Conservation (phyloP, 2,797 vertebrate species). For the Hozukius guyotensis region DNA sequence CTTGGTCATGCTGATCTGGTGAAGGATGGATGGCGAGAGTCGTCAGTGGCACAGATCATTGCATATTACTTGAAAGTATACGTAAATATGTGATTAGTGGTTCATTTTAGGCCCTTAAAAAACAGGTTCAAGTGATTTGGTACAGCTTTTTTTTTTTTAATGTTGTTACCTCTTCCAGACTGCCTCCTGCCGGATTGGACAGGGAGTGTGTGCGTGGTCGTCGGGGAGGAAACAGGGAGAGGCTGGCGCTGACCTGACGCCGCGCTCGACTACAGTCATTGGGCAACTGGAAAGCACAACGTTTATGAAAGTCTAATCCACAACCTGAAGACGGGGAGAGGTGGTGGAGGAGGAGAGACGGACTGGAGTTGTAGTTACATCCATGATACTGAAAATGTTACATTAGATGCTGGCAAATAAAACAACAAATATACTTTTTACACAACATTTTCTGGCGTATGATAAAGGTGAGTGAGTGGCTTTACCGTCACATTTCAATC, state of each 20-base stretch:
- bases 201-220: conserved; percentile 65
- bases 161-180: conserved; percentile 78
- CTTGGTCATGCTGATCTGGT: conserved; percentile 82
- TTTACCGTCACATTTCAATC: conserved; percentile 83
- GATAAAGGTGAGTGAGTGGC: not conserved
- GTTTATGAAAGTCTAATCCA: conserved; percentile 91
- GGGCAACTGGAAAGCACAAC: conserved; percentile 87
- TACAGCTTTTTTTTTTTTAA: too few relatives aligned
- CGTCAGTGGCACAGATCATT: not conserved
- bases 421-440: not conserved
- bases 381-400: not conserved
- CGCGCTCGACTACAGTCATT: conserved; percentile 86
- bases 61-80: too few relatives aligned
- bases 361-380: too few relatives aligned
- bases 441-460: not conserved
- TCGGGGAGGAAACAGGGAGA: conserved; percentile 79
- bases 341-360: not conserved
- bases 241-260: conserved; percentile 84
- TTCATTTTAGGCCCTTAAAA: not conserved
- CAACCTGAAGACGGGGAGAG: conserved; percentile 79
- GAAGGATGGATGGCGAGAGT: not conserved
- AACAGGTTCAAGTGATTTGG: not conserved
- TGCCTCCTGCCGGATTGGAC: conserved; percentile 78
- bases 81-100: not conserved
- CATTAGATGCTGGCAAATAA: not conserved